These are phyloP conservation scores for Cremastinae sp. DNA, from an alignment of 2,888 invertebrate species.

Conservation along the genomic window DNA sequence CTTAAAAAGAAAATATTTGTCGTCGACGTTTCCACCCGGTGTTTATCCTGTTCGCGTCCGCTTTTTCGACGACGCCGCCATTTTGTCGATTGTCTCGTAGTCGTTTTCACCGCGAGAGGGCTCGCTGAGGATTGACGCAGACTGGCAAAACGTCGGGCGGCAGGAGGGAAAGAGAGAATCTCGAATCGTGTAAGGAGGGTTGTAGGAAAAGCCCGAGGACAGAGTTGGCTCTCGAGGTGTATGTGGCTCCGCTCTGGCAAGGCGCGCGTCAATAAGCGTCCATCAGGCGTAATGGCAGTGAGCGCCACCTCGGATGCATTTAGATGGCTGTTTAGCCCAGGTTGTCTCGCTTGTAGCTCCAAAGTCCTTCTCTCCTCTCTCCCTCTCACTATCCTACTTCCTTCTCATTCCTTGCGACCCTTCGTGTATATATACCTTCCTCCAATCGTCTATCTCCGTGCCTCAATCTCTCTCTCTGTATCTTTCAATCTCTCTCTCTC, in stretches of 20 bases:
- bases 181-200: conserved; percentile 62
- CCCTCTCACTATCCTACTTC: conserved; percentile 15
- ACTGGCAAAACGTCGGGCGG: conserved; percentile 55
- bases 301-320: conserved; percentile 81
- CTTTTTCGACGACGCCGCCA: conserved; percentile 36
- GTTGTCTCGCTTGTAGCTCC: conserved; percentile 79
- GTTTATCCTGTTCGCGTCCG: no score
- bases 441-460: conserved; percentile 41
- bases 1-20: no score
- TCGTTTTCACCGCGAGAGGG: conserved; percentile 54
- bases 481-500: conserved; percentile 21
- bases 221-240: conserved; percentile 66
- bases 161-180: conserved; percentile 61
- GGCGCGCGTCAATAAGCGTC: conserved; percentile 81
- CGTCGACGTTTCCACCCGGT: conserved; percentile 47
- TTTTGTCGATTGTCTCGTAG: conserved; percentile 62
- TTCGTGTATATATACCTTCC: conserved; percentile 34
- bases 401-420: conserved; percentile 29
- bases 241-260: conserved; percentile 71
- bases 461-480: conserved; percentile 30
- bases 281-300: conserved; percentile 81
- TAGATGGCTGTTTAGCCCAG: conserved; percentile 81
- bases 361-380: conserved; percentile 64
- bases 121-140: conserved; percentile 52
- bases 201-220: conserved; percentile 56